Percentiles rank a stretch among this genome's conserved stretches.
phyloP scores from a whole-genome alignment of 2,113 vertebrate genomes.

The Albula glossodonta region DNA sequence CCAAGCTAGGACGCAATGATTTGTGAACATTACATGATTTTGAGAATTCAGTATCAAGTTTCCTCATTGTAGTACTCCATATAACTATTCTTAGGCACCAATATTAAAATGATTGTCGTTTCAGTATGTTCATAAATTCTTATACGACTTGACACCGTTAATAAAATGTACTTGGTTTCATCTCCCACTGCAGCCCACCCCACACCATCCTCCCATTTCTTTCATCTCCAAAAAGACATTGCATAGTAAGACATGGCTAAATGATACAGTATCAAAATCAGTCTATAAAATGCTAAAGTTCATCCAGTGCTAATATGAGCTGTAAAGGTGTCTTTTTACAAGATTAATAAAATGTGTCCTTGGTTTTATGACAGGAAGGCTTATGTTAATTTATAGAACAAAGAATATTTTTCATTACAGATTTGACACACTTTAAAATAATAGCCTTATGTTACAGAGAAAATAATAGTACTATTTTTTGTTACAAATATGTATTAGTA shows the following conservation, averaged over 20 bases:
- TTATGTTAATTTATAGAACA: not conserved
- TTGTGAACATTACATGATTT: not conserved
- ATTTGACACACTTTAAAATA: too few species aligned
- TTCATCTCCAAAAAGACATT: not conserved
- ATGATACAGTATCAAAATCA: not conserved
- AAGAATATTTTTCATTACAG: conserved; percentile 11
- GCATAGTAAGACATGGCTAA: too few species aligned
- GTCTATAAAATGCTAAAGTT: not conserved
- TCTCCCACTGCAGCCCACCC: too few species aligned
- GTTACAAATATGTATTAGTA: too few species aligned
- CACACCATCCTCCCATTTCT: too few species aligned
- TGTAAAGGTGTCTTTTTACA: not conserved
- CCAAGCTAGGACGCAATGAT: not conserved
- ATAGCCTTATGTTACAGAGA: too few species aligned
- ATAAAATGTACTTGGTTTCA: not conserved
- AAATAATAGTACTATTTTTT: too few species aligned
- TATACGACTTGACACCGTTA: not conserved
- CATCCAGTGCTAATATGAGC: not conserved
- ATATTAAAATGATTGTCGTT: conserved; percentile 6
- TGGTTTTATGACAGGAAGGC: not conserved
- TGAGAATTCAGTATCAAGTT: conserved; percentile 7
- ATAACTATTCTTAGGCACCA: conserved; percentile 4
- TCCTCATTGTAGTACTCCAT: not conserved
- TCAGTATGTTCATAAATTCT: conserved; percentile 37
- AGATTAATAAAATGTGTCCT: too few species aligned